phyloP scores from a whole-genome alignment of 1,140 invertebrate genomes.

The Chironomus tepperi region DNA sequence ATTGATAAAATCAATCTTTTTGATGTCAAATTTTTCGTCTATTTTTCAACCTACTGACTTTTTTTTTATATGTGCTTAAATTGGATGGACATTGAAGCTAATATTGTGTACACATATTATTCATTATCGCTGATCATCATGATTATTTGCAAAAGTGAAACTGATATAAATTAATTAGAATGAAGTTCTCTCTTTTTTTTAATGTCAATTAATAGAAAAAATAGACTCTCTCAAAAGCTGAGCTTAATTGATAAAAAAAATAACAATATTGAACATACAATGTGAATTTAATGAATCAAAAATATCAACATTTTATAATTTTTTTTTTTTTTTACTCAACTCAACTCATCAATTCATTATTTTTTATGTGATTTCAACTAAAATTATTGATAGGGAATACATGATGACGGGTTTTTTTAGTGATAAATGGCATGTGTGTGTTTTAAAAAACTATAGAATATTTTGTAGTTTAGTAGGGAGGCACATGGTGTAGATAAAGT shows the following conservation, averaged over 20 bases:
- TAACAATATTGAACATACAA: too few relatives aligned
- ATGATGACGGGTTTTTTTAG: too few relatives aligned
- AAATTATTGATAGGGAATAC: too few relatives aligned
- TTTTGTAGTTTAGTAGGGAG: too few relatives aligned
- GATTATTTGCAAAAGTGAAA: neutral
- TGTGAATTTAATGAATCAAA: neutral
- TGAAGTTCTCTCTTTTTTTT: neutral
- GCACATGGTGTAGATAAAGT: too few relatives aligned
- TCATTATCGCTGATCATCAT: neutral
- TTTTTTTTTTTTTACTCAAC: neutral
- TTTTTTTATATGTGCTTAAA: too few relatives aligned
- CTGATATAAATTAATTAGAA: constrained; percentile 10
- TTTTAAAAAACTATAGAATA: too few relatives aligned
- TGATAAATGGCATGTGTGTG: too few relatives aligned
- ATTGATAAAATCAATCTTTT: constrained; percentile 10
- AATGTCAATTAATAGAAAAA: neutral
- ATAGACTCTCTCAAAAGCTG: neutral
- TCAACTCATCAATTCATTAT: constrained; percentile 13
- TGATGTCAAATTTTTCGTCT: neutral
- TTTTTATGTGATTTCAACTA: neutral
- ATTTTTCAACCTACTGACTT: neutral
- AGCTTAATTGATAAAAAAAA: neutral
- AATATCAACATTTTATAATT: too few relatives aligned
- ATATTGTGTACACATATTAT: neutral
- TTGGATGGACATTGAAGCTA: neutral